These are phyloP conservation scores for Calidris pygmaea DNA, from an alignment of 2,113 vertebrate species.

Conservation along the genomic window DNA sequence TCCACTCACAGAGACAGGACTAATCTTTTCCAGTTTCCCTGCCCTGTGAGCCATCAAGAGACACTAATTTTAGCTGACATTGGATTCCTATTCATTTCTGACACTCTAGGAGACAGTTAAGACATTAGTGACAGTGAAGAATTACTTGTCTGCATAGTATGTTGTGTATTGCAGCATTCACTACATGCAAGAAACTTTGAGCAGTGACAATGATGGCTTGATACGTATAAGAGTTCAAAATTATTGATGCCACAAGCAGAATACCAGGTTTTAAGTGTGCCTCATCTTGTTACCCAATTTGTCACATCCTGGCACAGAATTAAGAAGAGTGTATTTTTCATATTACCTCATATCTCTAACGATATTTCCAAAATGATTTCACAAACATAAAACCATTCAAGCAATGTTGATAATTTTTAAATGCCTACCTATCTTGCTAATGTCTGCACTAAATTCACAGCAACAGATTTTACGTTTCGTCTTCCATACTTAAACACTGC, in stretches of 20 bases:
- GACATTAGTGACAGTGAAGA: slow-evolving; percentile 2
- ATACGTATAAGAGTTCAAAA: neutral
- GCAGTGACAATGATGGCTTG: neutral
- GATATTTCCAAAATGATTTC: slow-evolving; percentile 36
- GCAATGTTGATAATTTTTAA: neutral
- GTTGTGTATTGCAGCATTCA: neutral
- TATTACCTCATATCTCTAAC: neutral
- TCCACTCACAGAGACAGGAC: neutral
- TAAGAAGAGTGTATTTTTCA: neutral
- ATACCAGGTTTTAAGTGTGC: neutral
- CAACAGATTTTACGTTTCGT: neutral
- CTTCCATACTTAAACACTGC: neutral
- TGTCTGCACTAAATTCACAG: neutral
- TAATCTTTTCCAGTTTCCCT: neutral
- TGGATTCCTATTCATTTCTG: neutral
- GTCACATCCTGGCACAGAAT: slow-evolving; percentile 24
- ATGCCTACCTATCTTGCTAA: neutral
- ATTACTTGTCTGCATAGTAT: neutral
- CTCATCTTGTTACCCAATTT: neutral
- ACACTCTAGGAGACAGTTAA: neutral
- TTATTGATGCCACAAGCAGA: slow-evolving; percentile 10
- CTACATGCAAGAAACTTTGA: neutral
- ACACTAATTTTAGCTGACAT: slow-evolving; percentile 27
- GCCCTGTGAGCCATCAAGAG: neutral
- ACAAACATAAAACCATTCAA: slow-evolving; percentile 19